A percentile compares a stretch with the other conserved stretches of the same genome.
These are phyloP conservation scores for Campylorhamphus procurvoides DNA, from an alignment of 2,113 vertebrate species.

Conservation along the genomic window DNA sequence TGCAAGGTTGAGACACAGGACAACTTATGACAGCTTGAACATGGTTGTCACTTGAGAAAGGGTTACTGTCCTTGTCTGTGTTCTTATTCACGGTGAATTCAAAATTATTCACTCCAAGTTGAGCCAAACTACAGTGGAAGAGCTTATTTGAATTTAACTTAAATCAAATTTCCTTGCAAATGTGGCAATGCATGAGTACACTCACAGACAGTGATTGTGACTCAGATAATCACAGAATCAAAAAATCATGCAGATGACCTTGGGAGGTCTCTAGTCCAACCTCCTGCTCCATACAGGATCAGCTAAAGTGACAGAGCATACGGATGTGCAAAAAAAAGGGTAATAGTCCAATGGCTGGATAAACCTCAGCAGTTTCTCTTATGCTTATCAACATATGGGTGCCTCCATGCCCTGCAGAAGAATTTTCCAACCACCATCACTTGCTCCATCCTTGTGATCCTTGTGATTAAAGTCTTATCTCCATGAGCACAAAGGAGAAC, in stretches of 20 bases:
- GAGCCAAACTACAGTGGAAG: not conserved
- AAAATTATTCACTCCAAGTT: not conserved
- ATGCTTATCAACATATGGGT: not conserved
- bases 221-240: not conserved
- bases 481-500: not conserved
- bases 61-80: not conserved
- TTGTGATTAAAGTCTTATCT: not conserved
- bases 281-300: not conserved
- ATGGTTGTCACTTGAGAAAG: not conserved
- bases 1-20: not conserved
- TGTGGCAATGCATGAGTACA: not conserved
- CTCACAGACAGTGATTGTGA: not conserved
- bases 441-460: not conserved
- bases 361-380: not conserved
- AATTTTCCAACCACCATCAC: not conserved
- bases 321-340: not conserved
- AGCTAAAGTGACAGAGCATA: not conserved
- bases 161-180: constrained; percentile 17
- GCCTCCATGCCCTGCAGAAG: not conserved
- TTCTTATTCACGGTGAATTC: not conserved
- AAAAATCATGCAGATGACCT: not conserved
- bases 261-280: not conserved
- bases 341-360: not conserved
- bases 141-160: constrained; percentile 17
- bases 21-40: not conserved